Evolutionary conservation across 1,140 invertebrate genomes (phyloP), one percentile per base, ranked within the genome.

Genomic region (Pogonomyrmex barbatus): DNA sequence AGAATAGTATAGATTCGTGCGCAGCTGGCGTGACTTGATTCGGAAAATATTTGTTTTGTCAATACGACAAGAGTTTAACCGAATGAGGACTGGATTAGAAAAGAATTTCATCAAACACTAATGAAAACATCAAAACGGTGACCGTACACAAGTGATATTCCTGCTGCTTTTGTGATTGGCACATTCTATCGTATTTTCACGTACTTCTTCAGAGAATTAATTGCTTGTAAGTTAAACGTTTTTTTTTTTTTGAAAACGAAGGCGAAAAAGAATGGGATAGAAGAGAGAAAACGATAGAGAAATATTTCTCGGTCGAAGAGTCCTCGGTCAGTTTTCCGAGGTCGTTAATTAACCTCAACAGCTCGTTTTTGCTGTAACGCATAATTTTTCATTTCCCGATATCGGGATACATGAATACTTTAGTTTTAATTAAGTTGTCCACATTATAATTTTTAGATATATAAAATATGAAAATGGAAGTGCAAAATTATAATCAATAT

Each of bases 1-100:
- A 47, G 63, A 71, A 83, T 56, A 52, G 70, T 36, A 14, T 50
- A 81, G 76, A 88, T 70, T 88, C 56, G 68, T 36, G 30, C 83
- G 47, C 88, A 86, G 76, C 76, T 63, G 83, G 50, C 83, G 45
- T 58, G 33, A 88, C 83, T 62, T 86, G 67, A 65, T 56, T 33
- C n/a, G 14, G 42, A 70, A 82, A 88, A 86, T 88, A 89, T 89
- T 88, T 89, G 87, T 89, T 88, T 88, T 88, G 68, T 50, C 68
- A 76, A 54, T 17, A 6, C 33, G 47, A 50, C 30, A 77, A 77
- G 45, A 45, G 65, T 12, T 50, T 42, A 54, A 84, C 62, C 45
- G 70, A 47, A 73, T 76, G 45, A 68, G 42, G 47, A 85, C 67
- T 60, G 36, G 42, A 71, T 60, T 77, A 77, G 17, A 39, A 39